Evolutionary conservation across 2,797 vertebrate species (phyloP).

Genomic region (Epinephelus awoara): DNA sequence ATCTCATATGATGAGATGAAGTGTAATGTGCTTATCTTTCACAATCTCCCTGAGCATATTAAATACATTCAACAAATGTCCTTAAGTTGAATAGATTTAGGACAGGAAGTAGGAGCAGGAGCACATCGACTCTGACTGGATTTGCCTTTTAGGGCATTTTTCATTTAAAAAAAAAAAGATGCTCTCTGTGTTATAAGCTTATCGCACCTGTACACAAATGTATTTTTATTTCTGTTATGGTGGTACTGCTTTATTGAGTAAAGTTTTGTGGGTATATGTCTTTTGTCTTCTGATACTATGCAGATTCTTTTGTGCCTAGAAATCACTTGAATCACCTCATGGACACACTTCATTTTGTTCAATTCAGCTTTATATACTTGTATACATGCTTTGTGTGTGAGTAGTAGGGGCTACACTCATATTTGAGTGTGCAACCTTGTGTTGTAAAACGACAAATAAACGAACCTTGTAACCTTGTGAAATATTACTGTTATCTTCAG

Average conservation of each 20-base stretch:
- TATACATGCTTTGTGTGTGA: neutral
- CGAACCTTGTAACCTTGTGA: neutral
- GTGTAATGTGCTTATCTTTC: conserved; percentile 32
- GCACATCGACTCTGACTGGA: neutral
- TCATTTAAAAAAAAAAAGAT: neutral
- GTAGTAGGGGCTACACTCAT: neutral
- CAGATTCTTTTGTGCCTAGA: neutral
- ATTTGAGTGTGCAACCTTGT: neutral
- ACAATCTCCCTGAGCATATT: conserved; percentile 32
- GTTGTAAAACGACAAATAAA: neutral
- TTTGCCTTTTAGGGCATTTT: neutral
- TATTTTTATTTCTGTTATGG: neutral
- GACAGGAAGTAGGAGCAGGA: conserved; percentile 16
- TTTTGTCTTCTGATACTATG: neutral
- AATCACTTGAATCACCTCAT: neutral
- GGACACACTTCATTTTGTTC: neutral
- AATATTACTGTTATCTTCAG: conserved; percentile 9
- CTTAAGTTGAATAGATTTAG: conserved; percentile 3
- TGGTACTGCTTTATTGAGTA: neutral
- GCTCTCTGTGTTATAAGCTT: neutral
- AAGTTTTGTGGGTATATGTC: neutral
- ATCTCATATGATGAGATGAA: conserved; percentile 37
- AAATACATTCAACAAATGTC: conserved; percentile 18
- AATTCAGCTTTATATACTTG: neutral
- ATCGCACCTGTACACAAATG: neutral